Base-by-base conservation (phyloP, 2,113 vertebrate species). In the Coryphaenoides rupestris region DNA sequence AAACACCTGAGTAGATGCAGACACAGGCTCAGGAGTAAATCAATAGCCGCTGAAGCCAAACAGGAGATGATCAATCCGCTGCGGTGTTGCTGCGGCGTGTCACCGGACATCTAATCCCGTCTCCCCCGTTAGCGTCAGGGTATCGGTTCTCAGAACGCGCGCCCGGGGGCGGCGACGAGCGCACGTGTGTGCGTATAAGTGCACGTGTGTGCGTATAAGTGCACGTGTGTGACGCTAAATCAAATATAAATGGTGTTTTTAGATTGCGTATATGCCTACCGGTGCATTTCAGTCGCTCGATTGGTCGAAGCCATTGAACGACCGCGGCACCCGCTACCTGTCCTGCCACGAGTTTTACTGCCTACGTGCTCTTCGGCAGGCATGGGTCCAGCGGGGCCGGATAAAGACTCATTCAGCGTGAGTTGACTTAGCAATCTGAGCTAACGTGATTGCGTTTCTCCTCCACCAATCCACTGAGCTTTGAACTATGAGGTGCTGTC, bases 341-440 rank as follows among this genome's bases (percentile, higher is more conserved):
- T 26, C 55, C 49, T 53, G 26, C 47, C 13, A 16, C 54, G 47
- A 45, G 10, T 17, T 33, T 19, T 14, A 19, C 55, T 47, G 67
- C 63, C 55, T 67, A 74, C 62, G 57, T 69, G 73, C 68, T 46
- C 55, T 28, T 17, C 45, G 57, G 60, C 66, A 70, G 59, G 74
- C 59, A 66, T 40, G 23, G 45, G 19, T 62, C 16, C 21, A 62
- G 62, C 49, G 5, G 5, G 57, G 50, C 24, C 22, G 55, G 59
- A 19, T 0, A 1, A 7, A 17, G 33, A 53, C 46, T 69, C 17
- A 19, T 33, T 72, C 24, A 63, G 64, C 62, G 66, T 24, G 62
- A 57, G 76, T 67, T 72, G 70, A 84, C 65, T 78, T 63, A 69
- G 71, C 72, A 58, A 15, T 76, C 73, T 68, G 19, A 73, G 64